phyloP scores from a whole-genome alignment of 2,113 vertebrate species.

The Chascanopsetta lugubris region DNA sequence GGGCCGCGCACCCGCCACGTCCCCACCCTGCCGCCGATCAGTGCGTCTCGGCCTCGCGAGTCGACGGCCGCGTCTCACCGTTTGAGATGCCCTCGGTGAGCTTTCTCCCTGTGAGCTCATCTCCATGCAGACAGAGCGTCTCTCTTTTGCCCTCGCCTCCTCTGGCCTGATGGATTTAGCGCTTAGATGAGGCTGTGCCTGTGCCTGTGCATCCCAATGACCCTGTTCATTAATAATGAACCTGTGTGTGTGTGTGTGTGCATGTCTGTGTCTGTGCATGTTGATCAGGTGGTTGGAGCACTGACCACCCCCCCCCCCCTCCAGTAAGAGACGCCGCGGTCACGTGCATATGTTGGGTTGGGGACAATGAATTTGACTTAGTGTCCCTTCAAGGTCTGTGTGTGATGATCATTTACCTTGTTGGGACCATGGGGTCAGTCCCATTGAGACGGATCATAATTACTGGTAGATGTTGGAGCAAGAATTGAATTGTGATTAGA shows the following conservation, averaged over 20 bases:
- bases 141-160: constrained; percentile 54
- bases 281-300: constrained; percentile 68
- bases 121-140: constrained; percentile 63
- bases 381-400: constrained; percentile 36
- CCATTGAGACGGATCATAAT: background rate
- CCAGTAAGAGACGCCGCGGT: constrained; percentile 33
- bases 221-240: constrained; percentile 74
- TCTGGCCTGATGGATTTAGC: constrained; percentile 66
- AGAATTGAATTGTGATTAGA: too few species aligned
- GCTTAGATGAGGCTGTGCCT: constrained; percentile 62
- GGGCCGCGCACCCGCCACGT: constrained; percentile 16
- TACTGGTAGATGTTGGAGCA: background rate
- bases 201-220: constrained; percentile 74
- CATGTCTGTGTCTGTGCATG: constrained; percentile 64
- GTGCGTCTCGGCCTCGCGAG: constrained; percentile 33
- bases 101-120: constrained; percentile 62
- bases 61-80: constrained; percentile 14
- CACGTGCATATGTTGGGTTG: constrained; percentile 16
- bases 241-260: constrained; percentile 14
- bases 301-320: constrained; percentile 44
- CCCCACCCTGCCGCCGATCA: constrained; percentile 25
- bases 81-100: constrained; percentile 39
- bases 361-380: constrained; percentile 50
- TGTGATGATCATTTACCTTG: background rate
- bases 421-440: background rate